Evolutionary conservation across 2,888 invertebrate genomes (phyloP), one percentile per base, ranked within the genome.

Genomic region (Agrotis segetum): DNA sequence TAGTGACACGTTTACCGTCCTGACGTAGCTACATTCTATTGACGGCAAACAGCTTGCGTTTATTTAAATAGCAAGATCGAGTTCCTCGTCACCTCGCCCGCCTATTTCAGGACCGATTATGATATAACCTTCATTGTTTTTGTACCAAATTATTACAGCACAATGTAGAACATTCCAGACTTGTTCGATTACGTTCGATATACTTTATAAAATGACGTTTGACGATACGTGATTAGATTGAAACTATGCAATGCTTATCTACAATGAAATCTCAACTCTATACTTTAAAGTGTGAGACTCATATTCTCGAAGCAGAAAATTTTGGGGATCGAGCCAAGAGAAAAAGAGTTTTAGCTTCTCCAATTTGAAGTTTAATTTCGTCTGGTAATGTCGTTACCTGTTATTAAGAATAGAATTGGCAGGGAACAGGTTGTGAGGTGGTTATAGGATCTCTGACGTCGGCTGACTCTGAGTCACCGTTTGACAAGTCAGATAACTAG

Each of bases 401-500:
- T 88, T 87, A 87, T 85, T 91, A 91, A 93, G 91, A 94, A 94
- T 94, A 94, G 94, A 94, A 73, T 93, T 94, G 94, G 94, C 94
- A 94, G 88, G 82, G 88, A 78, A 78, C 84, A 86, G 85, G 85
- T 88, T 85, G 79, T 79, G 80, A 77, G 86, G 87, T 88, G 88
- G 88, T 88, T 91, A 91, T 91, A 89, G 87, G 90, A 90, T 91
- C 91, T 87, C 90, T 91, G 89, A 88, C 89, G 90, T 81, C 84
- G 86, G 89, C 86, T 81, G 83, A 87, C 61, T 59, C 70, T 93
- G 92, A 93, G 74, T 93, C 93, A 93, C 83, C 61, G 11, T 83
- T 79, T 88, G 90, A 90, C 89, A 89, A 87, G 86, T 90, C 89
- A 86, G 88, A 85, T 91, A 90, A 90, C 89, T 85, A 89, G 89